Percentiles rank a stretch among this genome's conserved stretches.
Evolutionary conservation across 2,113 vertebrate species (phyloP).

Genomic region (Xiphophorus couchianus): DNA sequence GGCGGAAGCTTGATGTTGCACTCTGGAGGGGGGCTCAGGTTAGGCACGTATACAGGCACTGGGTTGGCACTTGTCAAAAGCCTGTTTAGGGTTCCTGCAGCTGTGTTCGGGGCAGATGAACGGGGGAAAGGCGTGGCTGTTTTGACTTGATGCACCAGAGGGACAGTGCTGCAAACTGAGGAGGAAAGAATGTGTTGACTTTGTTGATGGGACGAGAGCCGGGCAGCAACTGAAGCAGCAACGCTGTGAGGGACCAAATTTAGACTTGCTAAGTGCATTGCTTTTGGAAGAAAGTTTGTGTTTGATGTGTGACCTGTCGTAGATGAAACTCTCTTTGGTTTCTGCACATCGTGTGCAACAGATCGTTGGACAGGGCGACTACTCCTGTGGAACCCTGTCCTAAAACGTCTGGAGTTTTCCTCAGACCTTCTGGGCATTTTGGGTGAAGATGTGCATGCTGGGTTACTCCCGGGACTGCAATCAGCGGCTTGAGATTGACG

Average conservation of each 20-base stretch:
- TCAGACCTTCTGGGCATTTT: constrained; percentile 63
- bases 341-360: constrained; percentile 52
- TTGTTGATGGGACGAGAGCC: constrained; percentile 79
- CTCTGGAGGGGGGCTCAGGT: constrained; percentile 89
- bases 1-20: constrained; percentile 87
- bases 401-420: constrained; percentile 51
- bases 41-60: constrained; percentile 90
- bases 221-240: constrained; percentile 87
- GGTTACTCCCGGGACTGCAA: constrained; percentile 53
- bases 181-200: constrained; percentile 80
- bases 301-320: constrained; percentile 50
- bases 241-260: constrained; percentile 97
- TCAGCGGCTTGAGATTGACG: constrained; percentile 63
- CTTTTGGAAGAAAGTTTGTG: constrained; percentile 90
- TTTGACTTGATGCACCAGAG: constrained; percentile 93
- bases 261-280: constrained; percentile 94
- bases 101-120: constrained; percentile 58
- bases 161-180: constrained; percentile 84
- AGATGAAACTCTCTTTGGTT: constrained; percentile 69
- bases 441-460: constrained; percentile 47
- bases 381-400: constrained; percentile 62
- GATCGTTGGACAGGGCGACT: constrained; percentile 66
- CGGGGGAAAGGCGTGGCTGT: constrained; percentile 76
- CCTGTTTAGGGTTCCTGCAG: constrained; percentile 88
- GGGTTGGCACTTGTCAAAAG: constrained; percentile 90